Conservation (phyloP, 1,140 invertebrate genomes). For the Drosophila seguyi region DNA sequence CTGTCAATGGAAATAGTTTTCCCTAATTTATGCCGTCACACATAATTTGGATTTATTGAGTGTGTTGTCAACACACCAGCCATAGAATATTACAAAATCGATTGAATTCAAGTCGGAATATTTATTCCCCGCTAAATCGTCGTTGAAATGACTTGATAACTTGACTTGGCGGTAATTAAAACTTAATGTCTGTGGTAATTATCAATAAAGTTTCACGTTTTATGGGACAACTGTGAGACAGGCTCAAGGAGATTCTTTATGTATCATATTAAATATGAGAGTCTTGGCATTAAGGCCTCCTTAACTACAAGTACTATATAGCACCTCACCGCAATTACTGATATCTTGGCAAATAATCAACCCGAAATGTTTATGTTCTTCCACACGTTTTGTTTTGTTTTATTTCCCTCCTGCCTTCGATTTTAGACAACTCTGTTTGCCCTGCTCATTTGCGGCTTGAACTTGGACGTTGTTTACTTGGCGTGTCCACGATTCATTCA, state of each 20-base stretch:
- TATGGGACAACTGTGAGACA: background rate
- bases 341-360: conserved; percentile 58
- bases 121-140: conserved; percentile 45
- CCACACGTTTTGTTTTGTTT: conserved; percentile 42
- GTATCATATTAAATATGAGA: background rate
- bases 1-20: conserved; percentile 43
- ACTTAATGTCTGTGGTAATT: conserved; percentile 32
- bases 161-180: conserved; percentile 50
- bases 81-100: conserved; percentile 40
- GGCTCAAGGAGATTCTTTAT: conserved; percentile 4
- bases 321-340: conserved; percentile 58
- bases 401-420: conserved; percentile 6
- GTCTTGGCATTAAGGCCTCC: conserved; percentile 2
- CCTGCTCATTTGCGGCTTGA: conserved; percentile 69
- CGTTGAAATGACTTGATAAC: conserved; percentile 55
- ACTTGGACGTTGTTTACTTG: conserved; percentile 68
- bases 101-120: conserved; percentile 33
- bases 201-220: conserved; percentile 32
- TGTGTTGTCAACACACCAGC: conserved; percentile 65
- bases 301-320: conserved; percentile 16
- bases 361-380: conserved; percentile 28
- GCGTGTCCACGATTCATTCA: conserved; percentile 67
- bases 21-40: conserved; percentile 60
- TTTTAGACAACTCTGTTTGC: conserved; percentile 60
- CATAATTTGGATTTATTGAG: conserved; percentile 75